phyloP scores from a whole-genome alignment of 2,888 invertebrate species.

The Napeogenes inachia region DNA sequence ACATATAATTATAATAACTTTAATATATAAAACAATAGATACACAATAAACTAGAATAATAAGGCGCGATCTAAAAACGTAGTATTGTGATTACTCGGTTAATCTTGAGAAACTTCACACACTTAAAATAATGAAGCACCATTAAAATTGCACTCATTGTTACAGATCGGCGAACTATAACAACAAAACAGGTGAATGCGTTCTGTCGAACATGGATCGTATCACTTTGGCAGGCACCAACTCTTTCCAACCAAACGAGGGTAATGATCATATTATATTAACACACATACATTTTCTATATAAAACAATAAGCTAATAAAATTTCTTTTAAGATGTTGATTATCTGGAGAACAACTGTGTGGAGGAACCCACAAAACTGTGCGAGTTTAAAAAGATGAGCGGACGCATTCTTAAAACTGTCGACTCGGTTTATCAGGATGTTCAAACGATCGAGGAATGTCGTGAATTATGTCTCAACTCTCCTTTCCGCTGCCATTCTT shows the following conservation, averaged over 20 bases:
- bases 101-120: slow-evolving; percentile 65
- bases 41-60: slow-evolving; percentile 17
- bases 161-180: slow-evolving; percentile 94
- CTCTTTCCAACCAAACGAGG: slow-evolving; percentile 84
- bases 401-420: slow-evolving; percentile 95
- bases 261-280: slow-evolving; percentile 41
- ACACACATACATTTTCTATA: background rate
- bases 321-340: slow-evolving; percentile 75
- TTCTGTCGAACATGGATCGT: slow-evolving; percentile 93
- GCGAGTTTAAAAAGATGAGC: slow-evolving; percentile 93
- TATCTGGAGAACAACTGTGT: slow-evolving; percentile 96
- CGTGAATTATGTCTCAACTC: slow-evolving; percentile 92
- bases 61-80: slow-evolving; percentile 28
- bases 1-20: background rate
- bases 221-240: slow-evolving; percentile 90
- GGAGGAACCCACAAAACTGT: slow-evolving; percentile 94
- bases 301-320: slow-evolving; percentile 13
- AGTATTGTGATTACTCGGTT: slow-evolving; percentile 39
- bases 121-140: slow-evolving; percentile 47
- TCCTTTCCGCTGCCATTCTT: slow-evolving; percentile 93
- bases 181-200: slow-evolving; percentile 90
- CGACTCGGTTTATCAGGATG: slow-evolving; percentile 94
- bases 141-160: slow-evolving; percentile 46
- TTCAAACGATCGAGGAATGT: slow-evolving; percentile 91
- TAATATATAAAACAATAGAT: slow-evolving; percentile 1